Evolutionary conservation across 2,113 vertebrate genomes (phyloP).

Genomic region (Triplophysa tibetana): DNA sequence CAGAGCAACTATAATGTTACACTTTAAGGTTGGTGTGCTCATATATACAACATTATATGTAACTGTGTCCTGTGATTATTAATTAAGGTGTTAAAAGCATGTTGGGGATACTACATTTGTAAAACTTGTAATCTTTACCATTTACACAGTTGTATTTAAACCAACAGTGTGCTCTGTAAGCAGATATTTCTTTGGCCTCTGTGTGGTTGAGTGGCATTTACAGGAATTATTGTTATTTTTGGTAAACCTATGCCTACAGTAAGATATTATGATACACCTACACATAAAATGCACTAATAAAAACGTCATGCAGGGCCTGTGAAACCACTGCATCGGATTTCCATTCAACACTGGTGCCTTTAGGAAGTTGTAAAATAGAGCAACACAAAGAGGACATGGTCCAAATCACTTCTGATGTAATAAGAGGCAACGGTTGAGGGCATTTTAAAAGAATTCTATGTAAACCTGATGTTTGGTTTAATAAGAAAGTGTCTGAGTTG

Average conservation of each 20-base stretch:
- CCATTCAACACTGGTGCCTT: conserved; percentile 38
- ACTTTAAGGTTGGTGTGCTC: not conserved
- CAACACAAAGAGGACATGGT: conserved; percentile 29
- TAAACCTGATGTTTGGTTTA: conserved; percentile 24
- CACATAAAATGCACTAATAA: conserved; percentile 33
- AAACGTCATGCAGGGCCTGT: conserved; percentile 23
- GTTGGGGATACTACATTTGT: not conserved
- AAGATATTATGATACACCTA: not conserved
- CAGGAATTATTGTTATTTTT: not conserved
- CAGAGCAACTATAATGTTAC: not conserved
- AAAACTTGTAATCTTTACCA: no score
- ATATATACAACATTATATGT: no score
- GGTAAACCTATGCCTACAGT: conserved; percentile 2
- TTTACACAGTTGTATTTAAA: not conserved
- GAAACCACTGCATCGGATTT: conserved; percentile 48
- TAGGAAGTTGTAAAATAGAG: conserved; percentile 48
- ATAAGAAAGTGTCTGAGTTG: conserved; percentile 2
- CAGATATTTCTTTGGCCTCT: not conserved
- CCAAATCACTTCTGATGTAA: conserved; percentile 35
- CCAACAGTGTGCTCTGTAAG: not conserved
- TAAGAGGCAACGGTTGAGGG: conserved; percentile 17
- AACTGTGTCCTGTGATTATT: not conserved
- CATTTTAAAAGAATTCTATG: conserved; percentile 36
- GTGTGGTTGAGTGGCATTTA: conserved; percentile 1
- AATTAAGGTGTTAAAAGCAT: not conserved